phyloP scores from a whole-genome alignment of 2,113 vertebrate species.

The Tachycineta bicolor region DNA sequence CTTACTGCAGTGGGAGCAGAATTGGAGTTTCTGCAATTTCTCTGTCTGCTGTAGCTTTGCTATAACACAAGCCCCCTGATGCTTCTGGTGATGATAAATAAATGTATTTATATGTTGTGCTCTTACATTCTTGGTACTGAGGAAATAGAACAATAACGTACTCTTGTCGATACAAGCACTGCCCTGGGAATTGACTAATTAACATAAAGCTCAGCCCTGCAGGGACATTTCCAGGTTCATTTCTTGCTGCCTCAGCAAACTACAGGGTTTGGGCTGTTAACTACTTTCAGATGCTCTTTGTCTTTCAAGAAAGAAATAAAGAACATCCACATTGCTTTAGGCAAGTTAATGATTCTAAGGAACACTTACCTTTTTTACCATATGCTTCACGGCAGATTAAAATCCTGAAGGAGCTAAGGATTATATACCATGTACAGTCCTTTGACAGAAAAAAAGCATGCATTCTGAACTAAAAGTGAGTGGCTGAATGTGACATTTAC shows the following conservation, averaged over 20 bases:
- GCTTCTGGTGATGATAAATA: slow-evolving; percentile 11
- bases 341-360: slow-evolving; percentile 50
- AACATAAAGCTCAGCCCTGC: slow-evolving; percentile 62
- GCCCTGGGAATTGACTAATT: slow-evolving; percentile 62
- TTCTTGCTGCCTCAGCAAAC: slow-evolving; percentile 72
- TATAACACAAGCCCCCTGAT: not conserved
- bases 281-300: slow-evolving; percentile 68
- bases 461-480: slow-evolving; percentile 20
- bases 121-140: slow-evolving; percentile 1
- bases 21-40: not conserved
- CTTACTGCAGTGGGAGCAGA: not conserved
- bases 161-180: slow-evolving; percentile 55
- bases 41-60: not conserved
- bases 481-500: slow-evolving; percentile 11
- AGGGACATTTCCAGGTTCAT: slow-evolving; percentile 64
- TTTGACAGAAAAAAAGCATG: slow-evolving; percentile 44
- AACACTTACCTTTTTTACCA: slow-evolving; percentile 58
- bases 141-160: slow-evolving; percentile 52
- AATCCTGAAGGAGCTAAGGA: slow-evolving; percentile 55
- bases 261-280: slow-evolving; percentile 55
- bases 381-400: slow-evolving; percentile 57
- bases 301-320: slow-evolving; percentile 64
- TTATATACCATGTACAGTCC: not conserved
- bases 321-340: slow-evolving; percentile 61
- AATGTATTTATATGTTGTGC: slow-evolving; percentile 23